These are phyloP conservation scores for Camelus dromedarius DNA, from an alignment of 2,113 vertebrate genomes.

Conservation along the genomic window DNA sequence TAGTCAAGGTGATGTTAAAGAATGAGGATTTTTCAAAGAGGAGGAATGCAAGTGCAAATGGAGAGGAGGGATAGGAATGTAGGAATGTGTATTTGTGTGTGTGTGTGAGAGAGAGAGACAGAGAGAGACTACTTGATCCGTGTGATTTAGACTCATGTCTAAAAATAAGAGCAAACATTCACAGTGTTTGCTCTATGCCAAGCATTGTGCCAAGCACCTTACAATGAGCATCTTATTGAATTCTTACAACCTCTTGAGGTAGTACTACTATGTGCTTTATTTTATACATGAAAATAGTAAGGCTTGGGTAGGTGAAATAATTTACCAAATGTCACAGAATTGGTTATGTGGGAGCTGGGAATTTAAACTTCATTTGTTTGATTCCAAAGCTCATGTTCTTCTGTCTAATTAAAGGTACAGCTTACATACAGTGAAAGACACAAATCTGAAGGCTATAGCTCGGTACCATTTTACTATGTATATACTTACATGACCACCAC, in stretches of 20 bases:
- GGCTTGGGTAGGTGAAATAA: neutral
- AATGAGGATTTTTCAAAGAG: neutral
- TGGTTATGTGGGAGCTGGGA: neutral
- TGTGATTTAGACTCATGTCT: conserved; percentile 15
- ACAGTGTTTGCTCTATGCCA: neutral
- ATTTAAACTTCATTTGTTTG: conserved; percentile 37
- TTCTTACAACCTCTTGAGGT: neutral
- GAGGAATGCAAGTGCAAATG: neutral
- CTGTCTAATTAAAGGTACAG: neutral
- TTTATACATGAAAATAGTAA: conserved; percentile 34
- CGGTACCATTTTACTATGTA: neutral
- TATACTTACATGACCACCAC: neutral
- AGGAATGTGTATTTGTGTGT: neutral
- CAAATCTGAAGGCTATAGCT: neutral
- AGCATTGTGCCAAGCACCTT: neutral
- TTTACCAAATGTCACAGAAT: conserved; percentile 24
- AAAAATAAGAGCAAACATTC: conserved; percentile 42
- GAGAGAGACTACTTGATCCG: neutral
- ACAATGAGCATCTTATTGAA: neutral
- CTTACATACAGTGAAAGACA: neutral
- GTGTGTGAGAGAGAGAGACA: neutral
- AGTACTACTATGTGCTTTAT: neutral
- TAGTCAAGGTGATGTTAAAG: neutral
- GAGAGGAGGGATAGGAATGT: neutral
- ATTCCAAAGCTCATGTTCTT: conserved; percentile 33